Evolutionary conservation across 2,113 vertebrate genomes (phyloP).

Genomic region (Tringa solitaria): DNA sequence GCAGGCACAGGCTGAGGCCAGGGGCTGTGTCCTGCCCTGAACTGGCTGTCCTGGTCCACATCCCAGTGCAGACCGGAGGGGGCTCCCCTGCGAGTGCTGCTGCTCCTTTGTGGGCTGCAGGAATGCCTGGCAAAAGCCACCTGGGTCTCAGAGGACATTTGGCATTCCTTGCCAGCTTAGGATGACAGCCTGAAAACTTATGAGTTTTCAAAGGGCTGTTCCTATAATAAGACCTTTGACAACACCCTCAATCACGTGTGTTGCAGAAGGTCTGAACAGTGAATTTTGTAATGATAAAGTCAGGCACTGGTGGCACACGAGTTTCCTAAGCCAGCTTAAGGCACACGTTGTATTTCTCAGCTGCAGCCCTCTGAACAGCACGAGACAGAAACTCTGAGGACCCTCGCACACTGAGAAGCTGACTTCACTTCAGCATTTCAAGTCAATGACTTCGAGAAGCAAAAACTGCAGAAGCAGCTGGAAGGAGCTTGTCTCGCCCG

Average conservation of each 20-base stretch:
- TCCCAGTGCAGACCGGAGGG: background rate
- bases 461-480: background rate
- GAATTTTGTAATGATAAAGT: background rate
- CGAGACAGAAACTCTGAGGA: background rate
- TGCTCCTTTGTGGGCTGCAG: background rate
- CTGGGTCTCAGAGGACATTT: background rate
- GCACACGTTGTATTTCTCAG: background rate
- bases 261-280: background rate
- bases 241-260: background rate
- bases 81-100: fast-evolving
- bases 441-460: background rate
- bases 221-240: background rate
- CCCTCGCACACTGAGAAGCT: background rate
- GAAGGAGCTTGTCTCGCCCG: background rate
- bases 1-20: background rate
- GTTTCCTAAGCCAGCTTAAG: background rate
- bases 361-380: background rate
- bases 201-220: background rate
- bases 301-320: fast-evolving
- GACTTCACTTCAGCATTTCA: background rate
- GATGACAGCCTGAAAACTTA: background rate
- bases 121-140: background rate
- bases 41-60: background rate
- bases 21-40: background rate
- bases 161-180: background rate